These are phyloP conservation scores for Blastobasis lacticolella DNA, from an alignment of 2,888 invertebrate genomes.

Conservation along the genomic window DNA sequence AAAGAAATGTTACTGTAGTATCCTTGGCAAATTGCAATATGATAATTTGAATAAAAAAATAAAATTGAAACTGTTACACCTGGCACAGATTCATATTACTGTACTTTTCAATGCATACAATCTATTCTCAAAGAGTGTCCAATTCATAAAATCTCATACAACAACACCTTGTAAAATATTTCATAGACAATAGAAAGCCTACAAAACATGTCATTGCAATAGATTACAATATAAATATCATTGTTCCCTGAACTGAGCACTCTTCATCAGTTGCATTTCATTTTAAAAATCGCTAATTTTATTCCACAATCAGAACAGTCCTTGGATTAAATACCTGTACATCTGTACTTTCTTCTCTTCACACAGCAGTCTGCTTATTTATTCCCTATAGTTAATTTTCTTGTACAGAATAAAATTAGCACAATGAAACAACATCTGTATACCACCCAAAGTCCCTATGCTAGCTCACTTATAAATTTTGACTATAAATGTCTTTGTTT, in stretches of 20 bases:
- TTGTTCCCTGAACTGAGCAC: constrained; percentile 60
- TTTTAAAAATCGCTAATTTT: constrained; percentile 3
- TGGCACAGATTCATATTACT: neutral
- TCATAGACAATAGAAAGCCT: neutral
- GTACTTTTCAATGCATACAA: constrained; percentile 14
- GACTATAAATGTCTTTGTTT: constrained; percentile 14
- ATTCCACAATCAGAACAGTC: no score
- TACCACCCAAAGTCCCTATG: no score
- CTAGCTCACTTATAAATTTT: constrained; percentile 5
- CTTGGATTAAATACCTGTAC: no score
- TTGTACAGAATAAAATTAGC: no score
- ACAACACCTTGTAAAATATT: constrained; percentile 5
- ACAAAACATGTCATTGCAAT: constrained; percentile 2
- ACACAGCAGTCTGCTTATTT: no score
- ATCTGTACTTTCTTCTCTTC: no score
- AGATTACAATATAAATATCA: constrained; percentile 19
- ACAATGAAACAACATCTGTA: no score
- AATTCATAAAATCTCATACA: constrained; percentile 23
- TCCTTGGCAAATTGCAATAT: neutral
- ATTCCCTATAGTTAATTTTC: no score
- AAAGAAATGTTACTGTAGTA: neutral
- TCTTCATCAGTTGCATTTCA: constrained; percentile 12
- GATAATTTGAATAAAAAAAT: neutral
- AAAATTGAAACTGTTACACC: no score
- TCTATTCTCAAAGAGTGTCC: constrained; percentile 17